Evolutionary conservation across 1,140 invertebrate species (phyloP), one percentile per base, ranked within the genome.

Genomic region (Drosophila athabasca): DNA sequence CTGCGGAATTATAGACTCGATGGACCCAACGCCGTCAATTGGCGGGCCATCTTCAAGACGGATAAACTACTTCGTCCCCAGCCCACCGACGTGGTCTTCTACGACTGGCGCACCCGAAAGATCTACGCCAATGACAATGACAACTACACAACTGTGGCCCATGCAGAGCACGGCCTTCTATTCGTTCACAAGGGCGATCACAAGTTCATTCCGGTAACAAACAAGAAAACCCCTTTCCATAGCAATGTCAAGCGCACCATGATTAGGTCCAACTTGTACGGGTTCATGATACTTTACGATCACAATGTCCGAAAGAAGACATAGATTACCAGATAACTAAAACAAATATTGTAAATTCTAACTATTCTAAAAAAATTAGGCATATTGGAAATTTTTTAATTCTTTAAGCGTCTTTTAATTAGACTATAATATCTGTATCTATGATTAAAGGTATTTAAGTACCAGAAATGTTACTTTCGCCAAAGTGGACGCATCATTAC

Each of bases 171-270:
- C 6, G 79, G 85, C 8, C 35, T 90, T 0, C 69, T 80, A 22
- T 90, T 90, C 22, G 68, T 67, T 19, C 79, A 89, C 55, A 79
- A 75, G 6, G 73, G 72, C 1, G 87, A 90, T 66, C 81, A 87
- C 45, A 90, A 83, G 49, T 69, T 64, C 8, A 53, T 90, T 1
- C 75, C 77, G 6, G 41, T 77, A 9, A 77, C 75, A 15, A 53
- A 46, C 6, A 65, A 39, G 9, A 39, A 22, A 3, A 51, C 26
- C 31, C 59, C 48, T 0, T 71, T 55, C n/a, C 4, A 6, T 2
- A 9, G n/a, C 8, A 77, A 77, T 49, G 75, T 77, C 1, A 26
- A 3, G 2, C 75, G 75, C 19, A 29, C 13, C 5, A 43, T 77
- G 44, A 54, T 64, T 9, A 41, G 17, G 43, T 77, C 75, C 0